A percentile compares a stretch with the other conserved stretches of the same genome.
phyloP scores from a whole-genome alignment of 2,113 vertebrate species.

The Elgaria multicarinata region DNA sequence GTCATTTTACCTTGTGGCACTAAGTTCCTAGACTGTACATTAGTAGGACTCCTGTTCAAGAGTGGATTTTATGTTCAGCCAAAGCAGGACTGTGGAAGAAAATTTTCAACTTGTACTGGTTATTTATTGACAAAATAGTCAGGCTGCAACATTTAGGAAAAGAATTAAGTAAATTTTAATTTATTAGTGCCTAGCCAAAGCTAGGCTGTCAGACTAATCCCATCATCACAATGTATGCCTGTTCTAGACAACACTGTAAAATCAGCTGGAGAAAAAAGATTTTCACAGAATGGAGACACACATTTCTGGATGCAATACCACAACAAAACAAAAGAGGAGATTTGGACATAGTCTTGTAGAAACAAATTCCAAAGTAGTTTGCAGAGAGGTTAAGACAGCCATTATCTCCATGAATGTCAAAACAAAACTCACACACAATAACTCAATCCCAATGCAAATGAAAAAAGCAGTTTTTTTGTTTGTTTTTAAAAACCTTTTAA shows the following conservation, averaged over 20 bases:
- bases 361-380: conserved; percentile 56
- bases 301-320: conserved; percentile 44
- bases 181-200: conserved; percentile 48
- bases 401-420: conserved; percentile 52
- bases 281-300: conserved; percentile 47
- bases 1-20: conserved; percentile 47
- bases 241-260: conserved; percentile 28
- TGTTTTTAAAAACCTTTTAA: background rate
- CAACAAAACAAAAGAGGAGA: background rate
- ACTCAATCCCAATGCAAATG: conserved; percentile 36
- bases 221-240: conserved; percentile 43
- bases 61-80: background rate
- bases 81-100: conserved; percentile 54
- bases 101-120: conserved; percentile 58
- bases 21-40: conserved; percentile 52
- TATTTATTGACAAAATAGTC: conserved; percentile 63
- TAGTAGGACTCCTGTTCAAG: conserved; percentile 26
- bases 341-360: conserved; percentile 53
- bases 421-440: conserved; percentile 21
- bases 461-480: too few species aligned
- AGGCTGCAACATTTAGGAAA: conserved; percentile 39
- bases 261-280: background rate
- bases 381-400: conserved; percentile 54
- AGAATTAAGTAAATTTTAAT: conserved; percentile 65
- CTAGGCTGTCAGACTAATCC: conserved; percentile 44